These are phyloP conservation scores for Theristicus caerulescens DNA, from an alignment of 2,113 vertebrate genomes.

Conservation along the genomic window DNA sequence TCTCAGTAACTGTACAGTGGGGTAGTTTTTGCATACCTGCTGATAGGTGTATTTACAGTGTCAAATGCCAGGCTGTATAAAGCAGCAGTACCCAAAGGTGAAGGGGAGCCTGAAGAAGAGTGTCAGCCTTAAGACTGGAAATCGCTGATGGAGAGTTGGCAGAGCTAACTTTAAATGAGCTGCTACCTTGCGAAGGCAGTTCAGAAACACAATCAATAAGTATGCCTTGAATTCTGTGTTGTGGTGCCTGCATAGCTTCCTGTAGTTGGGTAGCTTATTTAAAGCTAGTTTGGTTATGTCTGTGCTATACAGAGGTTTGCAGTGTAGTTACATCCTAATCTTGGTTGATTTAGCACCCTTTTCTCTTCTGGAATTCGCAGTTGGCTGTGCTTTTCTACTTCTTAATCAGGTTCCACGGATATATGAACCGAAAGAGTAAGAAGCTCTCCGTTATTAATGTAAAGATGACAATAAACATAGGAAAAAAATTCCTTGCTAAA, in stretches of 20 bases:
- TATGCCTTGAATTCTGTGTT: not conserved
- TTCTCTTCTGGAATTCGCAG: not conserved
- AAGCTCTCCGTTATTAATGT: not conserved
- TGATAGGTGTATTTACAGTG: not conserved
- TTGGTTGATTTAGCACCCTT: not conserved
- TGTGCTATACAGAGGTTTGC: not conserved
- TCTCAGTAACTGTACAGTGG: not conserved
- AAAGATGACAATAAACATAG: not conserved
- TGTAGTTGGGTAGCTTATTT: not conserved
- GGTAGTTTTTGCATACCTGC: not conserved
- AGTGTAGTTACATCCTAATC: not conserved
- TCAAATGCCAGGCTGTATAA: not conserved
- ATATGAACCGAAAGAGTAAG: not conserved
- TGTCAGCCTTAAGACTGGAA: not conserved
- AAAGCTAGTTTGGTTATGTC: not conserved
- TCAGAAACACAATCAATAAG: not conserved
- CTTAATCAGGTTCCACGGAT: not conserved
- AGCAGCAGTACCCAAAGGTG: not conserved
- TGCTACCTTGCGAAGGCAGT: not conserved
- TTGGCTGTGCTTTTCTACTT: not conserved
- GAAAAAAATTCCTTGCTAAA: not conserved
- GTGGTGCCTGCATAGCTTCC: not conserved
- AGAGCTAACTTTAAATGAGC: not conserved
- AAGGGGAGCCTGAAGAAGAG: not conserved
- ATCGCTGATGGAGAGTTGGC: rapidly evolving